phyloP scores from a whole-genome alignment of 2,888 invertebrate species.

The Marasmarcha lunaedactyla region DNA sequence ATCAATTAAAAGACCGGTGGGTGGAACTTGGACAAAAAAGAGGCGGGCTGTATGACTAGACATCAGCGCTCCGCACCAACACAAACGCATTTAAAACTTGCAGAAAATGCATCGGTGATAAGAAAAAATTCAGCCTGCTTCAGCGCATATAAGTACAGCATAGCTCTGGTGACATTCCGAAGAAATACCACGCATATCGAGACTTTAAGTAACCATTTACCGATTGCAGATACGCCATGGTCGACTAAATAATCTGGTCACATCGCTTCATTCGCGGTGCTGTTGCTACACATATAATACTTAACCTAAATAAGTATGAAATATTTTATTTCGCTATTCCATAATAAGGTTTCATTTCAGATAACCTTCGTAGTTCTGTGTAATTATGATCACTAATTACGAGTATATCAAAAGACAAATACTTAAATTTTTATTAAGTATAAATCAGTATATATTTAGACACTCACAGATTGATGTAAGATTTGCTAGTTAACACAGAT shows the following conservation, averaged over 20 bases:
- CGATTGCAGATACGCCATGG: slow-evolving; percentile 69
- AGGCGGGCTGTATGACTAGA: slow-evolving; percentile 1
- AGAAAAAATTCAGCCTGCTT: slow-evolving; percentile 64
- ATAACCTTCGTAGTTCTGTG: slow-evolving; percentile 5
- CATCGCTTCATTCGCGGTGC: slow-evolving; percentile 57
- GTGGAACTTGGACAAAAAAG: neutral
- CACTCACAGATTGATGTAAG: too few relatives aligned
- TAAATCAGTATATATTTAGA: too few relatives aligned
- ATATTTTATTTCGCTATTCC: slow-evolving; percentile 45
- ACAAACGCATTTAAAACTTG: slow-evolving; percentile 56
- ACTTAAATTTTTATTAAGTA: too few relatives aligned
- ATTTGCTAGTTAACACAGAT: neutral
- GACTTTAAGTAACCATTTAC: slow-evolving; percentile 67
- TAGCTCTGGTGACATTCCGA: slow-evolving; percentile 62
- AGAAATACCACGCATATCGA: slow-evolving; percentile 61
- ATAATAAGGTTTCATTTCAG: slow-evolving; percentile 34
- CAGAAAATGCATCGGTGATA: slow-evolving; percentile 67
- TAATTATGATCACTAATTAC: neutral
- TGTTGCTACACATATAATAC: slow-evolving; percentile 50
- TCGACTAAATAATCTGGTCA: slow-evolving; percentile 60
- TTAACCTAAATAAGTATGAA: slow-evolving; percentile 64
- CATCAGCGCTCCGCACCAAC: slow-evolving; percentile 19
- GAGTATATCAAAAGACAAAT: too few relatives aligned
- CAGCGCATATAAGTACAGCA: slow-evolving; percentile 60
- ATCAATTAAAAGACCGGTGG: slow-evolving; percentile 1